Evolutionary conservation across 2,113 vertebrate genomes (phyloP).

Genomic region (Salminus brasiliensis): DNA sequence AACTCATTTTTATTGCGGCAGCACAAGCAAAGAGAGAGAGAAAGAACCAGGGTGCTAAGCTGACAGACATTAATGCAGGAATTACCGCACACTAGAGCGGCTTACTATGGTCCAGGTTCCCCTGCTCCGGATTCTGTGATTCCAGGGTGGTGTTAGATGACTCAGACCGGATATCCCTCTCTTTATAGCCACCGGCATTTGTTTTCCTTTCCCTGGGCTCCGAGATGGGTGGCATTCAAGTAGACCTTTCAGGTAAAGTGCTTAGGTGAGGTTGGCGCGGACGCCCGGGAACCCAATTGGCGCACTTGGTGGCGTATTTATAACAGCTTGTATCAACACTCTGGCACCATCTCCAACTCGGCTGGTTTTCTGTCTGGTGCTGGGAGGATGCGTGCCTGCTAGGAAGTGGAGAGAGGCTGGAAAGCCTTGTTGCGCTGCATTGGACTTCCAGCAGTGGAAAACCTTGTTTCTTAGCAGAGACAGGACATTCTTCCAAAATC

Average conservation of each 20-base stretch:
- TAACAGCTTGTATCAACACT: slow-evolving; percentile 62
- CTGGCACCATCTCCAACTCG: slow-evolving; percentile 30
- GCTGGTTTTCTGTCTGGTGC: not conserved
- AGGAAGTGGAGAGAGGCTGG: not conserved
- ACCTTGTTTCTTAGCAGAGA: slow-evolving; percentile 18
- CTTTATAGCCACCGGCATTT: slow-evolving; percentile 68
- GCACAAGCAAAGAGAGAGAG: slow-evolving; percentile 37
- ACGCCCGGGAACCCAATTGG: slow-evolving; percentile 69
- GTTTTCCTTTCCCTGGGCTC: slow-evolving; percentile 66
- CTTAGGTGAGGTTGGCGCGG: slow-evolving; percentile 65
- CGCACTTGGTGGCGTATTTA: slow-evolving; percentile 62
- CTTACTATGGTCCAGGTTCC: slow-evolving; percentile 52
- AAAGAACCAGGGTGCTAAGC: slow-evolving; percentile 49
- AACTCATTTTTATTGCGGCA: slow-evolving; percentile 57
- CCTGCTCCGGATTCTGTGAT: slow-evolving; percentile 64
- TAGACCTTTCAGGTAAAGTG: slow-evolving; percentile 67
- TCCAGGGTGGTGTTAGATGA: slow-evolving; percentile 71
- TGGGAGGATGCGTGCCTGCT: not conserved
- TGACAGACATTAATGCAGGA: slow-evolving; percentile 47
- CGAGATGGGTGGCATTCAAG: slow-evolving; percentile 72
- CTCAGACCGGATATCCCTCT: slow-evolving; percentile 72
- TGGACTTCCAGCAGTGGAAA: not conserved
- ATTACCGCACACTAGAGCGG: slow-evolving; percentile 56
- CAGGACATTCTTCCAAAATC: not conserved
- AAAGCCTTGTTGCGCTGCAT: not conserved